phyloP scores from a whole-genome alignment of 2,113 vertebrate genomes.

The Oenanthe oenanthe region DNA sequence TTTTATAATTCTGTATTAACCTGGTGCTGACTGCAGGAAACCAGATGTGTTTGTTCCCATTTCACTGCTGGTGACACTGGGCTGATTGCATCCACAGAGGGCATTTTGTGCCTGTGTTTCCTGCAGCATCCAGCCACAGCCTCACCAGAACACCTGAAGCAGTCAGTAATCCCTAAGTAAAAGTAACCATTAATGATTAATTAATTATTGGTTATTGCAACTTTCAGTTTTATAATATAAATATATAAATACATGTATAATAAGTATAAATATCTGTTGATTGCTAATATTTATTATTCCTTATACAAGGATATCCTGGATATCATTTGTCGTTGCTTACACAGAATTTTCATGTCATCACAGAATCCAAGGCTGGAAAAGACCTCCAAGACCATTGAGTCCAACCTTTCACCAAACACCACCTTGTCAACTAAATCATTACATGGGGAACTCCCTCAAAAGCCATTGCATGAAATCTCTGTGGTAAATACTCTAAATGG shows the following conservation, averaged over 20 bases:
- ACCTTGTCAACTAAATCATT: background rate
- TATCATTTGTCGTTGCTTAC: background rate
- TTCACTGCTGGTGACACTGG: background rate
- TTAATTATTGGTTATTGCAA: background rate
- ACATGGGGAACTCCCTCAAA: background rate
- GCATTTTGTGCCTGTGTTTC: background rate
- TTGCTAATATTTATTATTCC: background rate
- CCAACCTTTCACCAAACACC: rapidly evolving
- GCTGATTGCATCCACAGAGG: background rate
- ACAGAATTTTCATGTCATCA: background rate
- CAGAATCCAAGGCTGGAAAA: background rate
- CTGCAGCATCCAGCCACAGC: background rate
- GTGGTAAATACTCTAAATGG: background rate
- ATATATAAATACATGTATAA: too few species aligned
- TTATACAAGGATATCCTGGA: background rate
- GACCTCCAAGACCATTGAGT: background rate
- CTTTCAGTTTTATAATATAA: background rate
- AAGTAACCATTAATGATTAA: background rate
- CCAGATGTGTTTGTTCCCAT: background rate
- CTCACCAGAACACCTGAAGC: background rate
- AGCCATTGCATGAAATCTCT: background rate
- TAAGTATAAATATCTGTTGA: background rate
- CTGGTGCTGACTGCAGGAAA: background rate
- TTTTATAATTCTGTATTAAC: background rate
- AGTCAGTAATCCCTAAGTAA: background rate